Evolutionary conservation across 2,888 invertebrate species (phyloP), one percentile per base, ranked within the genome.

Genomic region (Drosophila gaucha): DNA sequence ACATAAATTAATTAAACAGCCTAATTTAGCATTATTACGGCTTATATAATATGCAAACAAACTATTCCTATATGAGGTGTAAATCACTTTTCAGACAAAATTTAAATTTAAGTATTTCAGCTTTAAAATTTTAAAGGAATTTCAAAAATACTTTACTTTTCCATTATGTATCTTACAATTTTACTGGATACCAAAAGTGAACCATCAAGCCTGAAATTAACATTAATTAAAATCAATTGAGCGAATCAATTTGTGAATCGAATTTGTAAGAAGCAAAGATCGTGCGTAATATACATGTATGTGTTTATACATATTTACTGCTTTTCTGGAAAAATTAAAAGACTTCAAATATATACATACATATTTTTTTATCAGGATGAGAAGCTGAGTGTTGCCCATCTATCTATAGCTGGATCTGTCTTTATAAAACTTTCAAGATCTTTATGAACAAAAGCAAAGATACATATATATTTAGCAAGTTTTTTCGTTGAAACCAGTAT

Each of bases 101-200:
- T 22, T 6, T 44, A 28, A 28, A 43, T 16, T 24, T 24, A 14
- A 18, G 12, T 16, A 2, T 6, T 26, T 14, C 5, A 18, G 3
- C 12, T 16, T 3, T 6, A 10, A n/a, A 14, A 12, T 8, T 44
- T 4, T 12, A 3, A 12, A 18, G 16, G 18, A 30, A 44, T 28
- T 28, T 12, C 20, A 24, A n/a, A n/a, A n/a, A n/a, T n/a, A n/a
- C n/a, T 33, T 24, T 6, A 33, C 9, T 24, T 43, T 4, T 41
- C 9, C 26, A 26, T 14, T 57, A 41, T 10, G 28, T 20, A 16
- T 46, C 26, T 30, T 6, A 22, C 6, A 31, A 36, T 31, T 58
- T 93, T 93, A 22, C 91, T 96, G 1, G 93, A 93, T 28, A 78
- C 95, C 96, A 66, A 46, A 41, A 46, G 16, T 39, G 30, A 35